Percentiles rank a stretch among this genome's conserved stretches.
Evolutionary conservation across 1,140 invertebrate genomes (phyloP).

Genomic region (Drosophila novamexicana): DNA sequence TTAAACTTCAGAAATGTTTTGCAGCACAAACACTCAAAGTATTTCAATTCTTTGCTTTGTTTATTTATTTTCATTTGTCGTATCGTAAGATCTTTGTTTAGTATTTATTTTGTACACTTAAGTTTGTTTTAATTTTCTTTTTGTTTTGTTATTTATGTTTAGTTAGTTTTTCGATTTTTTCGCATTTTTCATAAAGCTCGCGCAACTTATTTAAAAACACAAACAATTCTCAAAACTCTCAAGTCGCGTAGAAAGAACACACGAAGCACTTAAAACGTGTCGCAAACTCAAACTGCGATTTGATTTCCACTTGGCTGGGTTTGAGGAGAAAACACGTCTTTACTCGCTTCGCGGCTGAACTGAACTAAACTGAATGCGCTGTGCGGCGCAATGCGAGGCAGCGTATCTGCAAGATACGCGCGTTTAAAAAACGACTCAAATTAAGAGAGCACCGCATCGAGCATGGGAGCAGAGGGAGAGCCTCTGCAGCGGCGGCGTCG

Average conservation of each 20-base stretch:
- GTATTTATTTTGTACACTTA: conserved; percentile 4
- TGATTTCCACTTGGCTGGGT: conserved; percentile 43
- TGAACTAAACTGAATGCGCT: conserved; percentile 55
- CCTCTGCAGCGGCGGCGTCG: not conserved
- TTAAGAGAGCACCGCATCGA: conserved; percentile 42
- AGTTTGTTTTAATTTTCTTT: conserved; percentile 2
- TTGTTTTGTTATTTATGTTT: conserved; percentile 14
- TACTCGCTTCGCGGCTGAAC: conserved; percentile 83
- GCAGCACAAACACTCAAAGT: conserved; percentile 50
- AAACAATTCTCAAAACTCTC: conserved; percentile 47
- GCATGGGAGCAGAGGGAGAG: conserved; percentile 26
- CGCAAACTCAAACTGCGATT: conserved; percentile 64
- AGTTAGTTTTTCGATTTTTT: conserved; percentile 60
- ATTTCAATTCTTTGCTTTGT: conserved; percentile 16
- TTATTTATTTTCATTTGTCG: conserved; percentile 6
- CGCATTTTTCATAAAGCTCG: conserved; percentile 70
- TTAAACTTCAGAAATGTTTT: conserved; percentile 42
- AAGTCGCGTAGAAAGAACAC: conserved; percentile 39
- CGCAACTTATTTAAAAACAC: conserved; percentile 76
- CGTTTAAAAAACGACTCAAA: conserved; percentile 47
- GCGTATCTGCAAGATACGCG: conserved; percentile 50
- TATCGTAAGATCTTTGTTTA: conserved; percentile 18
- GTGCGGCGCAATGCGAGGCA: conserved; percentile 50
- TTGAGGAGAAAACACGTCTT: conserved; percentile 82
- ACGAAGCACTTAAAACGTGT: conserved; percentile 80